phyloP scores from a whole-genome alignment of 2,888 invertebrate species.

The Heliconius cydno region DNA sequence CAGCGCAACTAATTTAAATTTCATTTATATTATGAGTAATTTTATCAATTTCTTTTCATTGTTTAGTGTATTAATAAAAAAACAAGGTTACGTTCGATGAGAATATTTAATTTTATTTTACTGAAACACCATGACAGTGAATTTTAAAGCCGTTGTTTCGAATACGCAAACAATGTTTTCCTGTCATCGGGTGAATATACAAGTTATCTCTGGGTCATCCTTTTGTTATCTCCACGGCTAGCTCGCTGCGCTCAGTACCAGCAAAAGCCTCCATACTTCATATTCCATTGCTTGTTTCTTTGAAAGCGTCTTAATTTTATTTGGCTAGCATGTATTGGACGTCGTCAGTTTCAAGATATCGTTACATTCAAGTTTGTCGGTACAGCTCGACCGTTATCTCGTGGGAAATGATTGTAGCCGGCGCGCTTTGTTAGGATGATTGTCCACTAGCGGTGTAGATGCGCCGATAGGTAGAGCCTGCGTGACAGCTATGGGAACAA shows the following conservation, averaged over 20 bases:
- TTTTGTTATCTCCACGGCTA: constrained; percentile 77
- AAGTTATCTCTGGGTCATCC: constrained; percentile 76
- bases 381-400: constrained; percentile 79
- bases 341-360: constrained; percentile 63
- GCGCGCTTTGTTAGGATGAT: constrained; percentile 82
- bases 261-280: constrained; percentile 56
- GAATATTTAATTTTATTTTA: background rate
- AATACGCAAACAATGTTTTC: constrained; percentile 74
- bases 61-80: background rate
- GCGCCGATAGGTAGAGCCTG: constrained; percentile 71
- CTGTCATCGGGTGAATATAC: constrained; percentile 74
- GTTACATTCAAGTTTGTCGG: constrained; percentile 75
- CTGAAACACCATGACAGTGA: constrained; percentile 65
- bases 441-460: constrained; percentile 81
- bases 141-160: constrained; percentile 37
- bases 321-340: constrained; percentile 66
- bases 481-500: constrained; percentile 81
- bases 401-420: constrained; percentile 81
- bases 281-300: constrained; percentile 66
- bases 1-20: constrained; percentile 61
- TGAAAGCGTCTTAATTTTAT: constrained; percentile 58
- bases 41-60: background rate
- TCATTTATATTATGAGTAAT: background rate
- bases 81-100: background rate
- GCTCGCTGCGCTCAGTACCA: constrained; percentile 54